Percentiles rank a stretch among this genome's conserved stretches.
Evolutionary conservation across 2,113 vertebrate genomes (phyloP).

Genomic region (Zosterops pallidus): DNA sequence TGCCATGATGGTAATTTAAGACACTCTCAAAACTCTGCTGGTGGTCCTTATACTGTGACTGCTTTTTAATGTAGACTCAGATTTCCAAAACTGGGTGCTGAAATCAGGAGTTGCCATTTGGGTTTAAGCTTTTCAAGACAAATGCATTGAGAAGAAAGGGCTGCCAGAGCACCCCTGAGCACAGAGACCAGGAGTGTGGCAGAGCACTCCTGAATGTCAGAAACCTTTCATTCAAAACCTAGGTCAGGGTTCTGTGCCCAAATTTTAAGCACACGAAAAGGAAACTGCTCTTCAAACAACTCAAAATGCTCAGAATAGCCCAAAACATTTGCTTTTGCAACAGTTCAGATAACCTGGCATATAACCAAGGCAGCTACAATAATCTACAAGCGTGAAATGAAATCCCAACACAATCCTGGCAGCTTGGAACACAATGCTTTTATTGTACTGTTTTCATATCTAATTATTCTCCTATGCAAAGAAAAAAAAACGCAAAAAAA

Average conservation of each 20-base stretch:
- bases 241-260: neutral
- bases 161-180: neutral
- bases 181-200: neutral
- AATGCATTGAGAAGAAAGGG: neutral
- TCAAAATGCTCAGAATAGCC: neutral
- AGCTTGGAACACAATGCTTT: neutral
- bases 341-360: conserved; percentile 25
- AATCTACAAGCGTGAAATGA: conserved; percentile 3
- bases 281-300: neutral
- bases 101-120: neutral
- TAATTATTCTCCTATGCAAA: neutral
- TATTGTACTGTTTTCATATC: neutral
- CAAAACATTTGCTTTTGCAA: conserved; percentile 48
- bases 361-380: conserved; percentile 15
- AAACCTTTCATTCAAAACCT: neutral
- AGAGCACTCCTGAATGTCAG: neutral
- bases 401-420: neutral
- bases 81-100: neutral
- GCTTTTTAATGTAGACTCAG: neutral
- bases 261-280: neutral
- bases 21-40: conserved; percentile 2
- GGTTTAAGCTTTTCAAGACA: neutral
- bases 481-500: neutral
- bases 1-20: conserved; percentile 22
- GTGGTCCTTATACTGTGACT: neutral